A percentile compares a stretch with the other conserved stretches of the same genome.
phyloP scores from a whole-genome alignment of 2,113 vertebrate species.

The Stigmatopora argus region DNA sequence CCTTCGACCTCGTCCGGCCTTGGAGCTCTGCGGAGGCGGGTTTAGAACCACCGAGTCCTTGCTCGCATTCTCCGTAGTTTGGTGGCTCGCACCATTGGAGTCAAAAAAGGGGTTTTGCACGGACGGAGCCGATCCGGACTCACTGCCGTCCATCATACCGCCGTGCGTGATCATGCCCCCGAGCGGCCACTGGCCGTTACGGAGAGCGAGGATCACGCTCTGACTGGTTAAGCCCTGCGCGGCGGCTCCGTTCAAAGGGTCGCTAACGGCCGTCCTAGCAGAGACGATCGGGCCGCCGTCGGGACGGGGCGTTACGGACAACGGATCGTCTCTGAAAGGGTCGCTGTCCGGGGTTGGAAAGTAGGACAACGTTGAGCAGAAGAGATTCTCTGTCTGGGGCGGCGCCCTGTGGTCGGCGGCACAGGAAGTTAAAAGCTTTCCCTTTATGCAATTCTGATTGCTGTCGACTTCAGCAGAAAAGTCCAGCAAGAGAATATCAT shows the following conservation, averaged over 20 bases:
- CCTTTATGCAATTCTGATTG: conserved; percentile 87
- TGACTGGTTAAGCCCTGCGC: conserved; percentile 78
- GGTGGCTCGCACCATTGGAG: conserved; percentile 64
- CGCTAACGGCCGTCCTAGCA: conserved; percentile 58
- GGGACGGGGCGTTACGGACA: conserved; percentile 63
- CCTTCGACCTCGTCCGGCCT: conserved; percentile 86
- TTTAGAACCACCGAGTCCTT: conserved; percentile 82
- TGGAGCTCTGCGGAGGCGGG: conserved; percentile 88
- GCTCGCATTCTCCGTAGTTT: conserved; percentile 43
- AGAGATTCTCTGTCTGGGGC: conserved; percentile 74
- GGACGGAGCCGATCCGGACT: conserved; percentile 49
- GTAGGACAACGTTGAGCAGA: conserved; percentile 80
- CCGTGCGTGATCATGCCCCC: conserved; percentile 58
- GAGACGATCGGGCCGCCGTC: conserved; percentile 59
- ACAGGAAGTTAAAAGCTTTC: conserved; percentile 72
- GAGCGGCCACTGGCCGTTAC: conserved; percentile 72
- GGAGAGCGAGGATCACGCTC: conserved; percentile 75
- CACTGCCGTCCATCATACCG: conserved; percentile 72
- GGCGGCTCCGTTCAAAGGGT: conserved; percentile 66
- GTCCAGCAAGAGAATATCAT: conserved; percentile 94
- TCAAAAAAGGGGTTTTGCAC: conserved; percentile 75
- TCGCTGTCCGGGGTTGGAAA: conserved; percentile 86
- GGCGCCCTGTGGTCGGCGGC: conserved; percentile 71
- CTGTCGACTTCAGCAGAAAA: conserved; percentile 89
- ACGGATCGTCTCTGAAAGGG: conserved; percentile 89